Percentiles rank a stretch among this genome's conserved stretches.
Evolutionary conservation across 2,797 vertebrate species (phyloP).

Genomic region (Anolis apletophallus): DNA sequence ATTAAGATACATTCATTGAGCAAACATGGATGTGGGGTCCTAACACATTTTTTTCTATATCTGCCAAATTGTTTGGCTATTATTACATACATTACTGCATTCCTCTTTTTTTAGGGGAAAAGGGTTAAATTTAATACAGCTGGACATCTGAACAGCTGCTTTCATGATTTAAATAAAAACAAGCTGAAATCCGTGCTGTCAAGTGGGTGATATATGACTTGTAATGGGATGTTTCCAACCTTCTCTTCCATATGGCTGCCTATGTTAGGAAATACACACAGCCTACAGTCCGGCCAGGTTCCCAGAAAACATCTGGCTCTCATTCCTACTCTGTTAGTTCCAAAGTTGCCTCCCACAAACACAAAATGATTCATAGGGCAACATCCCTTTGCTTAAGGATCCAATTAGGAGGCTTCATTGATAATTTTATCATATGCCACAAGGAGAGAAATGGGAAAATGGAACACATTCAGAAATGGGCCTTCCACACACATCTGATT

Average conservation of each 20-base stretch:
- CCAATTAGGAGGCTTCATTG: conserved; percentile 79
- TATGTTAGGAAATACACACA: conserved; percentile 85
- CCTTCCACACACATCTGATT: conserved; percentile 63
- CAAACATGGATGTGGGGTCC: conserved; percentile 49
- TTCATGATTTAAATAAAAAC: conserved; percentile 94
- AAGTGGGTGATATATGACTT: conserved; percentile 90
- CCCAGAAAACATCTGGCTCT: conserved; percentile 86
- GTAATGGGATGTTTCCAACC: conserved; percentile 94
- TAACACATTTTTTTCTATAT: conserved; percentile 52
- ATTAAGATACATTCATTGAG: conserved; percentile 49
- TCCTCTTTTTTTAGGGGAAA: conserved; percentile 71
- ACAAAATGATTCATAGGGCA: conserved; percentile 78
- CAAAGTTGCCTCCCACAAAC: conserved; percentile 76
- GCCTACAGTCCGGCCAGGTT: conserved; percentile 80
- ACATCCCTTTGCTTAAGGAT: conserved; percentile 78
- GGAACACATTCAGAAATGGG: conserved; percentile 70
- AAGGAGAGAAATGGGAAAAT: conserved; percentile 71
- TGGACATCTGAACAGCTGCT: conserved; percentile 87
- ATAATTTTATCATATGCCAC: conserved; percentile 79
- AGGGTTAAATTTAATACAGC: conserved; percentile 85
- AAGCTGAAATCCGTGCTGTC: conserved; percentile 90
- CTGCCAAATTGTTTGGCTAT: conserved; percentile 56
- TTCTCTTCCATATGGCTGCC: conserved; percentile 87
- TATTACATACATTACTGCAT: conserved; percentile 75
- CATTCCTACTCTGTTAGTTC: conserved; percentile 78